Base-by-base conservation (phyloP, 2,113 vertebrate species). In the Psephotus haematonotus region DNA sequence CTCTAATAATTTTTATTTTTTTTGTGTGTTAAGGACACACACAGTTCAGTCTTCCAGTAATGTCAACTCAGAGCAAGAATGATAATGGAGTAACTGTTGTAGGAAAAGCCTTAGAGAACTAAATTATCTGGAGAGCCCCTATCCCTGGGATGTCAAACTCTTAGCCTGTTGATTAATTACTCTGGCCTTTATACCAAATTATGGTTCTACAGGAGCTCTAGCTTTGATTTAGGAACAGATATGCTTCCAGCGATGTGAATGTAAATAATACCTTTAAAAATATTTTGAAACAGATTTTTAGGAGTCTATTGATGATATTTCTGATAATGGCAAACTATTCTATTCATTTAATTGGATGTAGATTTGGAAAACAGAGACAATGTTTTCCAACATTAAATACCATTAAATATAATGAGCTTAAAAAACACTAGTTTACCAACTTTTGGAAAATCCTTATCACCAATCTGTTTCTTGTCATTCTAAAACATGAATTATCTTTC, bases 131-230 rank as follows among this genome's bases (percentile, higher is more conserved):
- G 53, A 65, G 15, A 90, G 22, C 4, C 11, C 10, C 39, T 91
- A 20, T 89, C 65, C 70, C 62, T 91, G 85, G 43, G 22, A 69
- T 86, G 79, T 90, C 90, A 90, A 10, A 35, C 11, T 76, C 35
- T 49, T 22, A 53, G 23, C 31, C 41, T 82, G 22, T 33, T 95
- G 79, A 96, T 96, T 88, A 88, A 90, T 94, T 90, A 59, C 50
- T 88, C 25, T 74, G 53, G 24, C 82, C 75, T 94, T 52, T 49
- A 0, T 52, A 64, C 6, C 22, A 89, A 28, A 47, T 39, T 27
- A 24, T 41, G 6, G 9, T 72, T 85, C 52, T 76, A 33, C 27
- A 76, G 20, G 18, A 93, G 29, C 33, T 70, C 29, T 12, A 35
- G 33, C 4, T 82, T 79, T 90, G 31, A 77, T 92, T 76, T 80